Base-by-base conservation (phyloP, 1,140 invertebrate species). In the Eupeodes corollae region DNA sequence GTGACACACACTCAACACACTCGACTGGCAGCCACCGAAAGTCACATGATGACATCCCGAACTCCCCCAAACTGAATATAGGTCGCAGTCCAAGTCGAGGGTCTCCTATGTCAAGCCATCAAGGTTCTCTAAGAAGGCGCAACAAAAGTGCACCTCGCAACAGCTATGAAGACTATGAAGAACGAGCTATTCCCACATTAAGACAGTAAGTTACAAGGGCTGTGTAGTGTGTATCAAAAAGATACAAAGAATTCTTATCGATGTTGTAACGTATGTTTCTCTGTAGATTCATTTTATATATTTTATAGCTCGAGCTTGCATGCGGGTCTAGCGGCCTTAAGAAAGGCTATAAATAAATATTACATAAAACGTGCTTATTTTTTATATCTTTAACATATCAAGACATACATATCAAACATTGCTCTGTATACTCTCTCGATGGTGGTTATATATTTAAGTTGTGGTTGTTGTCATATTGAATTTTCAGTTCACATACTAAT, bases 81-180 rank as follows among this genome's bases (percentile, higher is more conserved):
- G 45, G 45, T 35, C 52, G 47, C 14, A 56, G 51, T 44, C 63
- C 57, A 10, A 64, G 58, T 14, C 58, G 61, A n/a, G 61, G 63
- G 34, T 62, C 65, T 9, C 60, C 68, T 10, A 61, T 66, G 49
- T 71, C 70, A 21, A 74, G 69, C n/a, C 71, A 75, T 5, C 74
- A 76, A 34, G 77, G 77, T 37, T 80, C 79, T 1, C 63, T 80
- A 30, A 73, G 82, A 52, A 70, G 82, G 43, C 79, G 84, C 59
- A 86, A 86, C 43, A 84, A 84, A 67, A 85, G 83, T 19, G 82
- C 82, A 1, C 70, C 77, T 1, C 77, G 82, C 47, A 84, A 79
- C n/a, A 86, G 82, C 9, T 88, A 86, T 57, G 86, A 88, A 65
- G 84, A 86, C 35, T 90, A 91, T 59, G 89, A 91, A 60, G 88